Conservation (phyloP, 2,888 invertebrate species). For the Himalopsyche anomala region DNA sequence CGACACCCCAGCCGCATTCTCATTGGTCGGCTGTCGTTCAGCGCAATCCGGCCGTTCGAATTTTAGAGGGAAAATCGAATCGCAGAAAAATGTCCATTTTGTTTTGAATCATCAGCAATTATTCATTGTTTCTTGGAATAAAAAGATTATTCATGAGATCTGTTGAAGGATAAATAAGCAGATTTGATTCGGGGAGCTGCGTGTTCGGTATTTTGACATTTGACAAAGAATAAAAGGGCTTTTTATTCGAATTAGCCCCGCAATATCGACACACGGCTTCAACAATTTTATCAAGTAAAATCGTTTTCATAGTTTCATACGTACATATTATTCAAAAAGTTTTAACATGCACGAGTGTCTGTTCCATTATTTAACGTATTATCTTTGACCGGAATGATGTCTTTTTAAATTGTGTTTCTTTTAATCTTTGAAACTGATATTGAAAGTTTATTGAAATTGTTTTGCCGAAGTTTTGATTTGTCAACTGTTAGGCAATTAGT, state of each 20-base stretch:
- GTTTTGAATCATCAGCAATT: slow-evolving; percentile 21
- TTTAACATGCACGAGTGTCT: no score
- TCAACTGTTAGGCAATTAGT: no score
- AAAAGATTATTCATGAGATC: background rate
- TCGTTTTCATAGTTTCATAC: no score
- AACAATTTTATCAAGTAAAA: no score
- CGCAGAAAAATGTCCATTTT: slow-evolving; percentile 29
- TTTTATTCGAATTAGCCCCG: slow-evolving; percentile 19
- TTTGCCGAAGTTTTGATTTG: no score
- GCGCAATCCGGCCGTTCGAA: slow-evolving; percentile 49
- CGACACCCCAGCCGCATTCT: slow-evolving; percentile 45
- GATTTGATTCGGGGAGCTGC: background rate
- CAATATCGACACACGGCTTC: background rate
- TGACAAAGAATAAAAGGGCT: background rate
- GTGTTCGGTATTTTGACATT: background rate
- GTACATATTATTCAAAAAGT: no score
- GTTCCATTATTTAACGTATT: no score
- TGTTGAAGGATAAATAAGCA: background rate
- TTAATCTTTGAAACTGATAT: no score
- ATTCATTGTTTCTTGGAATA: background rate
- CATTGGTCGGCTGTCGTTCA: slow-evolving; percentile 50
- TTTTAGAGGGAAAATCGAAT: slow-evolving; percentile 36
- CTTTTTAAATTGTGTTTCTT: no score
- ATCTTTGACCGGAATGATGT: no score
- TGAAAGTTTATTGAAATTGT: no score